These are phyloP conservation scores for Mormyrus lacerda DNA, from an alignment of 2,113 vertebrate species.

Conservation along the genomic window DNA sequence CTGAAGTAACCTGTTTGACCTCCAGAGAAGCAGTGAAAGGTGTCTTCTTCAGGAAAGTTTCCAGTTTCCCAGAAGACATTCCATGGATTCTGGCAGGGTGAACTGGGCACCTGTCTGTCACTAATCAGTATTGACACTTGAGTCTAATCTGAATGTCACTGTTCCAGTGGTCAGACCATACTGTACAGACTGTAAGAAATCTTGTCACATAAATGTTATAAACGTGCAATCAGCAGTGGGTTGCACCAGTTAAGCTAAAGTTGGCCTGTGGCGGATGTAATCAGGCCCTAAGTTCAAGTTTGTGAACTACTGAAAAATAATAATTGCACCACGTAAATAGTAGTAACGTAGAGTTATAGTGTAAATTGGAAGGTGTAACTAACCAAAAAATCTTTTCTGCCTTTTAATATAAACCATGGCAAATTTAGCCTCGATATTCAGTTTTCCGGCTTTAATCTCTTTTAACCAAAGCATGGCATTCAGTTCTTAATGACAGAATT, in stretches of 20 bases:
- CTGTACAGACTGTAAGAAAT: not conserved
- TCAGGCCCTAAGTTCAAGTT: not conserved
- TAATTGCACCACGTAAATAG: not conserved
- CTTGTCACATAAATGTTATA: not conserved
- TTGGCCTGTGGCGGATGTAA: not conserved
- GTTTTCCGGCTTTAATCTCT: no score
- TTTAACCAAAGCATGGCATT: no score
- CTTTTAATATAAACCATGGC: no score
- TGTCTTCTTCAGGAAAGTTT: not conserved
- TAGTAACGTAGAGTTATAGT: not conserved
- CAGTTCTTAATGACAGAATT: no score
- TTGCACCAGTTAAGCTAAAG: not conserved
- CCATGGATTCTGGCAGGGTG: not conserved
- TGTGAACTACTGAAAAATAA: not conserved
- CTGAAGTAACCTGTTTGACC: not conserved
- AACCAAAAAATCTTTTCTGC: not conserved
- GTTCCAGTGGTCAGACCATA: not conserved
- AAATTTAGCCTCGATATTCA: no score
- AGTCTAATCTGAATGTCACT: not conserved
- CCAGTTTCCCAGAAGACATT: not conserved
- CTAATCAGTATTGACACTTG: not conserved
- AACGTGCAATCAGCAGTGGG: not conserved
- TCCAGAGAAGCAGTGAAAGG: not conserved
- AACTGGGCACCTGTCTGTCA: not conserved
- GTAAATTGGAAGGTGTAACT: not conserved